These are phyloP conservation scores for Diprion similis DNA, from an alignment of 1,140 invertebrate species.

Conservation along the genomic window DNA sequence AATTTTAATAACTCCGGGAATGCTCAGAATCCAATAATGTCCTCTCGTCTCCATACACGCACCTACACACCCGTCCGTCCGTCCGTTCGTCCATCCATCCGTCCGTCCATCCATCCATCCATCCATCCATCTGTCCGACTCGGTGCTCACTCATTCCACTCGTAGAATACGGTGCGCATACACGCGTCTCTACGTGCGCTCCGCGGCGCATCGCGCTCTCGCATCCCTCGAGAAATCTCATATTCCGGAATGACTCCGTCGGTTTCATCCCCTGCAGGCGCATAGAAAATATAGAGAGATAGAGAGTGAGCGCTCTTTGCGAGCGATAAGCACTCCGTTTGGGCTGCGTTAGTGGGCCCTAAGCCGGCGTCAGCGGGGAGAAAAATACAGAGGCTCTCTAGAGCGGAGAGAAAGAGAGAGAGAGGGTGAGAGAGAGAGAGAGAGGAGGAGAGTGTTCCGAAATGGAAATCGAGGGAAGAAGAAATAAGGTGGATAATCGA, in stretches of 20 bases:
- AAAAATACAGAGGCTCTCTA: slow-evolving; percentile 34
- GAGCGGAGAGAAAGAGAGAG: too few species aligned
- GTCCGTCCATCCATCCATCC: neutral
- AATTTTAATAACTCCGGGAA: slow-evolving; percentile 54
- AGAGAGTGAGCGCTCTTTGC: too few species aligned
- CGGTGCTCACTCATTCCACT: too few species aligned
- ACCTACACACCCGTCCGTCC: slow-evolving; percentile 26
- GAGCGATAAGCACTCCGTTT: neutral
- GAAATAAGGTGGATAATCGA: slow-evolving; percentile 49
- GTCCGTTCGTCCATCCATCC: neutral
- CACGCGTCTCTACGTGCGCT: too few species aligned
- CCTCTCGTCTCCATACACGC: slow-evolving; percentile 33
- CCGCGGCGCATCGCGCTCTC: too few species aligned
- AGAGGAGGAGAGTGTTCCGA: too few species aligned
- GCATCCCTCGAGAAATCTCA: too few species aligned
- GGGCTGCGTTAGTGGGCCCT: slow-evolving; percentile 10
- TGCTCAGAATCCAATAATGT: slow-evolving; percentile 61
- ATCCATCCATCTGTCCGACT: neutral
- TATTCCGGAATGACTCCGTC: too few species aligned
- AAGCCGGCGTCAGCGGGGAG: slow-evolving; percentile 23
- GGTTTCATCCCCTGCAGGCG: too few species aligned
- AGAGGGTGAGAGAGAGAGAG: too few species aligned
- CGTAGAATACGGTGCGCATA: too few species aligned
- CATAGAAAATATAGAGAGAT: too few species aligned
- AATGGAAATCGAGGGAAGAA: neutral